Base-by-base conservation (phyloP, 2,888 invertebrate species). In the Conus canariensis region DNA sequence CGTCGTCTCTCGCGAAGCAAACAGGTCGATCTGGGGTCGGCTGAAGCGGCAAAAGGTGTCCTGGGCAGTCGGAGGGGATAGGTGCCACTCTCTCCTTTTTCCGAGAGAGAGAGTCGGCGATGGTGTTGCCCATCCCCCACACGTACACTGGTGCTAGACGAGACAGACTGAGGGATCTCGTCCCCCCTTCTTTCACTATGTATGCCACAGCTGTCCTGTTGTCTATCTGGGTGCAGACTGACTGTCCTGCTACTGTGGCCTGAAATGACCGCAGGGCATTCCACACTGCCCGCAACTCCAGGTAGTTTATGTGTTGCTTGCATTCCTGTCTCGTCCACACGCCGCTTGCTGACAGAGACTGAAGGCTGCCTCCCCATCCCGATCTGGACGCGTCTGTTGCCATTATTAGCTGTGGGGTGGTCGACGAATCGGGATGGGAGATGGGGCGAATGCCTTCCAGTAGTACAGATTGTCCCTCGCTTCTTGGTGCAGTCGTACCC, bases 191-290 rank as follows among this genome's bases (percentile, higher is more conserved):
- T 16, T 64, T 64, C 16, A 2, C 60, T 22, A 74, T 14, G 74
- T 74, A 74, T 9, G 74, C 74, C 74, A 74, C 74, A n/a, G 80
- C 80, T 30, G 80, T 80, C 14, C 45, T 30, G 80, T 80, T 80
- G 80, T 80, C 80, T 25, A 80, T 80, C 30, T 80, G 80, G 7
- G 7, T 16, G 80, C 80, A 80, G 10, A 80, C 80, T 19, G 30
- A 30, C 80, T 45, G 10, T 6, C 80, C 30, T 30, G 25, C 30
- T 19, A 80, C 70, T 70, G 70, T 70, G 70, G 16, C 70, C 70
- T 19, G 70, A 70, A 70, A 70, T 22, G 16, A 16, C 70, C 70
- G 0, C 22, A 70, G n/a, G 70, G 70, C 70, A 70, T 70, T 70
- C 70, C 70, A 70, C 70, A 70, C 70, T 16, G 70, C 70, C 19